Conservation (phyloP, 35 echinoderm and acorn worm genomes). For the Lytechinus variegatus region DNA sequence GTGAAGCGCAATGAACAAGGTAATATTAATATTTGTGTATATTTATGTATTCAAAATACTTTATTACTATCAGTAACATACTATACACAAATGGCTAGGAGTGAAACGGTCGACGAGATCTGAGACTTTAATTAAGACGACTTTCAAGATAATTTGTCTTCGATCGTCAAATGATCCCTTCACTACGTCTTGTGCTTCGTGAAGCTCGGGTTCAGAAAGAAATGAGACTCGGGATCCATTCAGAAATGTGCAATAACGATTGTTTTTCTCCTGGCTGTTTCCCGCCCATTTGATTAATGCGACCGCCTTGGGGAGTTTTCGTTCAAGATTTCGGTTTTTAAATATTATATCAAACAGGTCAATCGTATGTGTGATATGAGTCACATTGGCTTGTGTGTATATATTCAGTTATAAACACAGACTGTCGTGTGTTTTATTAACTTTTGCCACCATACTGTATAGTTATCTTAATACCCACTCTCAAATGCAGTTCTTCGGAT, state of each 20-base stretch:
- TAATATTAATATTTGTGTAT: too few relatives aligned
- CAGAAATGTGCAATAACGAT: constrained; percentile 18
- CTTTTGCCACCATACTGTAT: too few relatives aligned
- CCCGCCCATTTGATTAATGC: neutral
- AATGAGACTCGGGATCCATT: neutral
- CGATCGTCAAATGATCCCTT: neutral
- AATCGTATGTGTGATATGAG: neutral
- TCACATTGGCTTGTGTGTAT: neutral
- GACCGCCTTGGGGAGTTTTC: neutral
- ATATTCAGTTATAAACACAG: neutral
- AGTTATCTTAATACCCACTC: too few relatives aligned
- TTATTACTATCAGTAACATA: neutral
- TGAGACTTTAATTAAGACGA: neutral
- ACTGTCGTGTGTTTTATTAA: too few relatives aligned
- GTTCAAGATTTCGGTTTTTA: neutral
- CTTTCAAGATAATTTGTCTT: neutral
- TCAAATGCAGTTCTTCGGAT: too few relatives aligned
- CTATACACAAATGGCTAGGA: neutral
- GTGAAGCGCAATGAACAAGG: too few relatives aligned
- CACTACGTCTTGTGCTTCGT: neutral
- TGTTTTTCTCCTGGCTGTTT: neutral
- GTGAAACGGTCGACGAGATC: neutral
- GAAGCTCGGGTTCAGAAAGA: neutral
- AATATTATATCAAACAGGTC: neutral
- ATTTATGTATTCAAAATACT: too few relatives aligned